Conservation (phyloP, 2,797 vertebrate genomes). For the Lerista edwardsae region DNA sequence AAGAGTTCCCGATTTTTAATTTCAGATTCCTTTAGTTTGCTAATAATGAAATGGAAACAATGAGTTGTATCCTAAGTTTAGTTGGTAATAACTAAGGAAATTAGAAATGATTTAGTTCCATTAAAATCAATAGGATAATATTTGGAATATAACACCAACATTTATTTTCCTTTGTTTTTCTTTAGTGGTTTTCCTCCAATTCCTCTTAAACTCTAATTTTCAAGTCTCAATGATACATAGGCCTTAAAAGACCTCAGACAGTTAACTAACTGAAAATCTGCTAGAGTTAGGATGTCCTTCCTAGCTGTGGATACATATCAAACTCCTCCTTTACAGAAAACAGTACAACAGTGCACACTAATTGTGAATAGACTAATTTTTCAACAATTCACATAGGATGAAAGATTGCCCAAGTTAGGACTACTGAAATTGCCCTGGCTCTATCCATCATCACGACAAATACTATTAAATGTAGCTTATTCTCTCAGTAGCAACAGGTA, state of each 20-base stretch:
- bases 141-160: slow-evolving; percentile 30
- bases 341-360: background rate
- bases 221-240: background rate
- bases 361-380: too few relatives aligned
- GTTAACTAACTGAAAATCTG: background rate
- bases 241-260: background rate
- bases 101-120: too few relatives aligned
- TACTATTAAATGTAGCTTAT: background rate
- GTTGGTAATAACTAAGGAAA: too few relatives aligned
- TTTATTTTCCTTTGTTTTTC: background rate
- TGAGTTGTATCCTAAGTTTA: too few relatives aligned
- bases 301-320: background rate
- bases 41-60: slow-evolving; percentile 58
- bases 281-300: background rate
- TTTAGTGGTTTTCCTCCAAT: background rate
- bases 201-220: background rate
- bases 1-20: slow-evolving; percentile 83
- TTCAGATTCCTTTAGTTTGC: slow-evolving; percentile 92
- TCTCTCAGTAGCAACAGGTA: background rate
- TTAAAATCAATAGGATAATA: background rate
- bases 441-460: background rate
- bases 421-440: background rate
- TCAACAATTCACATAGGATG: too few relatives aligned
- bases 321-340: background rate
- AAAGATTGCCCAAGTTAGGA: background rate